These are phyloP conservation scores for Porites rus DNA, from an alignment of 92 coral and sea anemone species.

Conservation along the genomic window DNA sequence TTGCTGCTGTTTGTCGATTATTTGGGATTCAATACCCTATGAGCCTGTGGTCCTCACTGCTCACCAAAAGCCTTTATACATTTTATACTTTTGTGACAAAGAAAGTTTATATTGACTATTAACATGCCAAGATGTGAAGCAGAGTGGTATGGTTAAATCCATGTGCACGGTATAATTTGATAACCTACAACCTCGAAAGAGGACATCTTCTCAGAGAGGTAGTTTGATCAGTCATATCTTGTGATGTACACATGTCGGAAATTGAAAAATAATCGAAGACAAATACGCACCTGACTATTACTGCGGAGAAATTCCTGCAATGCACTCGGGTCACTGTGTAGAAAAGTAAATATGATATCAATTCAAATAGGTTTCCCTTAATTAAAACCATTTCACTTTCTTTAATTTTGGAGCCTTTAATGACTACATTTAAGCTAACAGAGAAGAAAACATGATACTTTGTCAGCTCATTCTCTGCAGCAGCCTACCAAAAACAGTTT, in stretches of 20 bases:
- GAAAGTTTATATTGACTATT: too few relatives aligned
- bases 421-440: not conserved
- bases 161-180: not conserved
- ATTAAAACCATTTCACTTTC: not conserved
- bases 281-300: slow-evolving; percentile 80
- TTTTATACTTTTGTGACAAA: too few relatives aligned
- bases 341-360: not conserved
- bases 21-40: too few relatives aligned
- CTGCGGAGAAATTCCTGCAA: slow-evolving; percentile 92
- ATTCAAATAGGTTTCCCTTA: not conserved
- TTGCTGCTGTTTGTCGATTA: too few relatives aligned
- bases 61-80: too few relatives aligned
- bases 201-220: not conserved
- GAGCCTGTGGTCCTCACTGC: too few relatives aligned
- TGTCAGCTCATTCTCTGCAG: not conserved
- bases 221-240: not conserved
- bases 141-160: not conserved
- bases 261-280: not conserved
- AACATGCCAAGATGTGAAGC: too few relatives aligned
- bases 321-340: slow-evolving; percentile 91
- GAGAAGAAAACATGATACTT: too few relatives aligned
- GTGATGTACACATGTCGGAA: slow-evolving; percentile 7
- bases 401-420: not conserved
- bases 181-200: not conserved
- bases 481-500: not conserved